Conservation (phyloP, 2,888 invertebrate genomes). For the Griposia aprilina region DNA sequence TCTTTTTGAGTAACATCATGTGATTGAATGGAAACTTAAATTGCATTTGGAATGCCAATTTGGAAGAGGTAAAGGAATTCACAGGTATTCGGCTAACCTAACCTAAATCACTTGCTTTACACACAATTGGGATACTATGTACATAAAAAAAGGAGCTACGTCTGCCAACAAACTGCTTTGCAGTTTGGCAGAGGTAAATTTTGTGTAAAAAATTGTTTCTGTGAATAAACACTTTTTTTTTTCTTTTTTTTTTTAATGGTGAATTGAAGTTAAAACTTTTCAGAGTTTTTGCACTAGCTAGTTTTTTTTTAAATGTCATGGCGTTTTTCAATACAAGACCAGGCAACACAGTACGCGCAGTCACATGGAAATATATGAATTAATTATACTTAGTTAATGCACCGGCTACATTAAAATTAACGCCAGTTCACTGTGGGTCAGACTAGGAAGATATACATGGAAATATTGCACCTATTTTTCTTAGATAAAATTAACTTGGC, state of each 20-base stretch:
- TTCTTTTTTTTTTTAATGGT: no score
- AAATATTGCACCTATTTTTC: conserved; percentile 11
- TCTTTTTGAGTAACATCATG: no score
- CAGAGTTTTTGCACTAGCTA: no score
- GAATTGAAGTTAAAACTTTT: no score
- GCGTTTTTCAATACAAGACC: not conserved
- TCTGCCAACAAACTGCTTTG: no score
- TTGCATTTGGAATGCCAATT: no score
- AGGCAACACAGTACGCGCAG: conserved; percentile 35
- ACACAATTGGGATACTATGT: no score
- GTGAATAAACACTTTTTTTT: no score
- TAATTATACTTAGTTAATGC: conserved; percentile 24
- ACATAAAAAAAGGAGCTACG: no score
- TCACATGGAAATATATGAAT: conserved; percentile 34
- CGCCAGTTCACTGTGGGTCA: conserved; percentile 36
- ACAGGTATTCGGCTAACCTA: not conserved
- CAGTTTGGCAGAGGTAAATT: no score
- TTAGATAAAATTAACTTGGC: not conserved
- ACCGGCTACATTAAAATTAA: conserved; percentile 34
- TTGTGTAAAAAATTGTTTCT: no score
- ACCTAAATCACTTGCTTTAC: not conserved
- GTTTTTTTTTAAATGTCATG: not conserved
- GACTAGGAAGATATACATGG: conserved; percentile 4
- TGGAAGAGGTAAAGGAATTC: not conserved
- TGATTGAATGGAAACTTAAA: no score